phyloP scores from a whole-genome alignment of 2,888 invertebrate genomes.

The Alloscopus bannaensis region DNA sequence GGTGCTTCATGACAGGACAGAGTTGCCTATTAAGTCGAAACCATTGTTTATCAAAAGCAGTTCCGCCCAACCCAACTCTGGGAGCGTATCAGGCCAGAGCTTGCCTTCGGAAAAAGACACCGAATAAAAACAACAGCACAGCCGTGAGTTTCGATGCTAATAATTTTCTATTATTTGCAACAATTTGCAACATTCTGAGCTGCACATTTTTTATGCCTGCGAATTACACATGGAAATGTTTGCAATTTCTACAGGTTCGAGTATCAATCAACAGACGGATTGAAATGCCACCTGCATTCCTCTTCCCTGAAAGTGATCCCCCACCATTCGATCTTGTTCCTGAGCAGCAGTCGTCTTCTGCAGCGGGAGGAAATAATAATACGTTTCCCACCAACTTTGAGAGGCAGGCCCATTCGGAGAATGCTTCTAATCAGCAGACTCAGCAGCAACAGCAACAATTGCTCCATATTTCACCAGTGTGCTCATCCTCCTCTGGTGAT shows the following conservation, averaged over 20 bases:
- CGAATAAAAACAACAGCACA: constrained; percentile 29
- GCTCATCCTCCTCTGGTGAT: constrained; percentile 50
- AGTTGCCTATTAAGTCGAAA: constrained; percentile 84
- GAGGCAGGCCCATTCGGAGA: constrained; percentile 54
- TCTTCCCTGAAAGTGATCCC: constrained; percentile 86
- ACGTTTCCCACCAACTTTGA: constrained; percentile 36
- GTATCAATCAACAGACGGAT: constrained; percentile 84
- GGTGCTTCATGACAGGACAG: constrained; percentile 73
- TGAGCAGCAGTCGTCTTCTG: constrained; percentile 70
- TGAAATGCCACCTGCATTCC: constrained; percentile 88
- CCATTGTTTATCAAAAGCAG: constrained; percentile 88
- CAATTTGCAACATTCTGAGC: background rate
- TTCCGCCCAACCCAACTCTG: constrained; percentile 83
- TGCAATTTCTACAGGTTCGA: constrained; percentile 78
- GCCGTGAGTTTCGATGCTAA: constrained; percentile 39
- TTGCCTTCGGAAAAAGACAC: constrained; percentile 73
- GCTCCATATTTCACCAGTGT: constrained; percentile 53
- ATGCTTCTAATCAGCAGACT: constrained; percentile 32
- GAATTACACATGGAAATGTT: background rate
- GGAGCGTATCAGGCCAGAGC: constrained; percentile 78
- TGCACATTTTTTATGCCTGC: background rate
- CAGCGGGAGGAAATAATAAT: constrained; percentile 61
- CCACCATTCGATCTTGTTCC: constrained; percentile 79
- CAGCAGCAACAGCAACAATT: constrained; percentile 48
- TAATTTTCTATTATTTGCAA: background rate